phyloP scores from a whole-genome alignment of 2,113 vertebrate genomes.

The Eulacestoma nigropectus region DNA sequence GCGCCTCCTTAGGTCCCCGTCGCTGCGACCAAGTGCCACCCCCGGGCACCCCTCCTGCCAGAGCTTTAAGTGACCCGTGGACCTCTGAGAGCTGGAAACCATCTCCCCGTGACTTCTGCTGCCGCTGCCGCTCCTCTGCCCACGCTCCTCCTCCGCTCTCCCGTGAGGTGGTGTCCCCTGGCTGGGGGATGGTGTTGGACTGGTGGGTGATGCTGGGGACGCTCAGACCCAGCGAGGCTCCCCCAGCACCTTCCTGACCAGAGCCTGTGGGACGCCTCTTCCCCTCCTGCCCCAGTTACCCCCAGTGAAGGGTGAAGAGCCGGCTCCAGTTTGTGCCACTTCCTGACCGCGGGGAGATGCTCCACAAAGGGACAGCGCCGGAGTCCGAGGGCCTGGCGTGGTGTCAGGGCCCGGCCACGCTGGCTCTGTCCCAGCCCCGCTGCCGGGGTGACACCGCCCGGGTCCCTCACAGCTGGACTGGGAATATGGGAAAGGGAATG shows the following conservation, averaged over 20 bases:
- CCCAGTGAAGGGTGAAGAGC: neutral
- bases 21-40: neutral
- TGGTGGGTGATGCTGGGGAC: neutral
- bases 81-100: neutral
- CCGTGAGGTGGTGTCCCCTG: neutral
- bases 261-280: neutral
- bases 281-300: neutral
- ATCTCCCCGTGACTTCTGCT: neutral
- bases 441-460: neutral
- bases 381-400: accelerated
- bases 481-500: neutral
- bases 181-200: neutral
- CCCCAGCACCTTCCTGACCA: neutral
- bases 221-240: neutral
- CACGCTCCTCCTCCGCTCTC: neutral
- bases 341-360: accelerated
- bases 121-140: neutral
- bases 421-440: neutral
- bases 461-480: neutral
- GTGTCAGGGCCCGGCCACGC: neutral
- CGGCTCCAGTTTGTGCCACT: neutral
- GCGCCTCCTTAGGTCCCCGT: neutral
- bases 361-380: accelerated
- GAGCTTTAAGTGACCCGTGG: neutral
- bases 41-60: neutral